Percentiles rank a stretch among this genome's conserved stretches.
phyloP scores from a whole-genome alignment of 2,888 invertebrate genomes.

The Drosophila nr. perissopoda region DNA sequence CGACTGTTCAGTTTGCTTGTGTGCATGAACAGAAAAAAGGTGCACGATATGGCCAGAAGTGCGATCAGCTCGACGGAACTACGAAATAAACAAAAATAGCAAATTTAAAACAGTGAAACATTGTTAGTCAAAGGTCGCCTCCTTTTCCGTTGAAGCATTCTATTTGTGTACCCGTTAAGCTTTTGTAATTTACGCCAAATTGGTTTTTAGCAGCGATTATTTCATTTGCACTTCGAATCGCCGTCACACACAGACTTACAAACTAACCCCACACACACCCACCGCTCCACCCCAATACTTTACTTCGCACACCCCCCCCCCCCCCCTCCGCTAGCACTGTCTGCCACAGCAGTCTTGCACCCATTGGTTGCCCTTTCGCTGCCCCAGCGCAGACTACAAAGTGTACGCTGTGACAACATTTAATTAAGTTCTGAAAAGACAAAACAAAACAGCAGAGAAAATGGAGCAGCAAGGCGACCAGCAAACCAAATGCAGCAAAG shows the following conservation, averaged over 20 bases:
- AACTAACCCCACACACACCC: not conserved
- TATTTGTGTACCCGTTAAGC: conserved; percentile 52
- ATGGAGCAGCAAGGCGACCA: not conserved
- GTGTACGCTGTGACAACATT: conserved; percentile 78
- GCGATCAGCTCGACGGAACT: conserved; percentile 94
- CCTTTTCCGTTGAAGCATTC: conserved; percentile 25
- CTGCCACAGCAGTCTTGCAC: not conserved
- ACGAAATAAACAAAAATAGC: conserved; percentile 76
- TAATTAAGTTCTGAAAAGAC: conserved; percentile 75
- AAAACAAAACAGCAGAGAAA: conserved; percentile 46
- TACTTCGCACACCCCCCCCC: not conserved
- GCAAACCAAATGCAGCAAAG: conserved; percentile 50
- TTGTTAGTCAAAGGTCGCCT: conserved; percentile 59
- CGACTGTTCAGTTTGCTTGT: conserved; percentile 93
- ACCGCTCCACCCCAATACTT: not conserved
- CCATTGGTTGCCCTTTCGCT: conserved; percentile 30
- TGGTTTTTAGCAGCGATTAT: conserved; percentile 78
- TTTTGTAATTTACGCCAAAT: conserved; percentile 75
- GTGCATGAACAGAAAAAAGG: conserved; percentile 93
- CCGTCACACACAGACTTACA: conserved; percentile 64
- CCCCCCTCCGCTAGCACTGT: not conserved
- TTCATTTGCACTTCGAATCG: conserved; percentile 75
- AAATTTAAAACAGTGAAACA: conserved; percentile 20
- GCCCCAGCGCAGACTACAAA: conserved; percentile 63
- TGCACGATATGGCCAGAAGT: conserved; percentile 92